Conservation (phyloP, 2,113 vertebrate species). For the Myiozetetes cayanensis region DNA sequence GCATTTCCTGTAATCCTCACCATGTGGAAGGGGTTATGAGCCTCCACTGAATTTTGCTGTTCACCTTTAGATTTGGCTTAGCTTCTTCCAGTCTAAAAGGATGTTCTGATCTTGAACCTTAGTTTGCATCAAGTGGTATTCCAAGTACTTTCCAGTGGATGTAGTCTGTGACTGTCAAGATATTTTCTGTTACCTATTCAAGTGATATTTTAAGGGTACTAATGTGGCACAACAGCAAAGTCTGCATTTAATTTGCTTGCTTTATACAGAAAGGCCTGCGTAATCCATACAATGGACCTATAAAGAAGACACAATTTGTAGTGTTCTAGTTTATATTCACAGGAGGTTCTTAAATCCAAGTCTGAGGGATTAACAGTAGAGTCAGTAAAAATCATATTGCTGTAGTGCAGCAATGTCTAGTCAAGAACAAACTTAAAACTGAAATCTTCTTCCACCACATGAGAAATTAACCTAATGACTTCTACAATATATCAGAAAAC, state of each 20-base stretch:
- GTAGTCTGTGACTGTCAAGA: neutral
- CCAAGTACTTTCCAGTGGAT: neutral
- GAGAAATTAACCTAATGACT: neutral
- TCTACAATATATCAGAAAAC: neutral
- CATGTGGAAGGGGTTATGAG: neutral
- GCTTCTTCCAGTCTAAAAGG: neutral
- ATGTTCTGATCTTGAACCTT: neutral
- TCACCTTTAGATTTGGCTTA: neutral
- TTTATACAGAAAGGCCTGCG: neutral
- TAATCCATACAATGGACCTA: neutral
- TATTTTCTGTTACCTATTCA: neutral
- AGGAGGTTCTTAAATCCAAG: neutral
- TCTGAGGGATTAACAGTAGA: neutral
- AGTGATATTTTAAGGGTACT: neutral
- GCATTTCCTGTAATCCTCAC: neutral
- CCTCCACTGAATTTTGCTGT: neutral
- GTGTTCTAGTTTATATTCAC: neutral
- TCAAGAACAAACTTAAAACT: neutral
- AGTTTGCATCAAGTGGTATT: neutral
- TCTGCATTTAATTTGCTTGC: neutral
- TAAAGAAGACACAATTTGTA: neutral
- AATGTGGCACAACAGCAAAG: neutral
- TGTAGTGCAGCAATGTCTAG: neutral
- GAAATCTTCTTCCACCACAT: neutral
- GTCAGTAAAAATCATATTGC: neutral